phyloP scores from a whole-genome alignment of 2,888 invertebrate genomes.

The Stegophylla sp. region DNA sequence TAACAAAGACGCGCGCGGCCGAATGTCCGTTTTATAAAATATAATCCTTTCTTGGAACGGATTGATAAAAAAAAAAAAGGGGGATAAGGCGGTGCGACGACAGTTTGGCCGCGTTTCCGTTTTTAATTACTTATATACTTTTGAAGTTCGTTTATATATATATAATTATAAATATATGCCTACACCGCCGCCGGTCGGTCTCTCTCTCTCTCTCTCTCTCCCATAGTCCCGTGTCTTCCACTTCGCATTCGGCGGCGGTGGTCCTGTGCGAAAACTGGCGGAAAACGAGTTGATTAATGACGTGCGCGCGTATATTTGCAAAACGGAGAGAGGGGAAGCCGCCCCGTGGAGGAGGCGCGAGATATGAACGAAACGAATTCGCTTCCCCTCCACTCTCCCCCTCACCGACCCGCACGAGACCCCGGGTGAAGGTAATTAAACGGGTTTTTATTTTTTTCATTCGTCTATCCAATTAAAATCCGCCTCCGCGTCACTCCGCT shows the following conservation, averaged over 20 bases:
- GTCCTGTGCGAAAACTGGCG: neutral
- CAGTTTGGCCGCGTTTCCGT: slow-evolving; percentile 41
- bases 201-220: neutral
- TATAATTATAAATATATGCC: too few relatives aligned
- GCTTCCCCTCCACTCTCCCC: neutral
- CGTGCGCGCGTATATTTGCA: neutral
- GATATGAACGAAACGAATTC: slow-evolving; percentile 10
- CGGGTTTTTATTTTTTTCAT: neutral
- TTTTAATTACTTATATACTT: slow-evolving; percentile 42
- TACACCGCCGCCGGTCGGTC: neutral
- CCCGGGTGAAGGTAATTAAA: neutral
- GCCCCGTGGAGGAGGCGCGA: neutral
- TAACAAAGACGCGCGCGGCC: neutral
- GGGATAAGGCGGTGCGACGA: neutral
- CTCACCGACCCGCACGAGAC: neutral
- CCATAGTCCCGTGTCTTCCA: neutral
- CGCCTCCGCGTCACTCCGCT: neutral
- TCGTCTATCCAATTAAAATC: neutral
- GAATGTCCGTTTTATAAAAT: slow-evolving; percentile 8
- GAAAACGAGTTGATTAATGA: slow-evolving; percentile 37
- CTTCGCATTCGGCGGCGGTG: neutral
- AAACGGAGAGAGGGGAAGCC: too few relatives aligned
- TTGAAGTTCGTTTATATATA: neutral
- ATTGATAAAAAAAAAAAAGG: slow-evolving; percentile 30
- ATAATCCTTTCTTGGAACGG: slow-evolving; percentile 43